Evolutionary conservation across 2,797 vertebrate species (phyloP), one percentile per base, ranked within the genome.

Genomic region (Intellagama lesueurii): DNA sequence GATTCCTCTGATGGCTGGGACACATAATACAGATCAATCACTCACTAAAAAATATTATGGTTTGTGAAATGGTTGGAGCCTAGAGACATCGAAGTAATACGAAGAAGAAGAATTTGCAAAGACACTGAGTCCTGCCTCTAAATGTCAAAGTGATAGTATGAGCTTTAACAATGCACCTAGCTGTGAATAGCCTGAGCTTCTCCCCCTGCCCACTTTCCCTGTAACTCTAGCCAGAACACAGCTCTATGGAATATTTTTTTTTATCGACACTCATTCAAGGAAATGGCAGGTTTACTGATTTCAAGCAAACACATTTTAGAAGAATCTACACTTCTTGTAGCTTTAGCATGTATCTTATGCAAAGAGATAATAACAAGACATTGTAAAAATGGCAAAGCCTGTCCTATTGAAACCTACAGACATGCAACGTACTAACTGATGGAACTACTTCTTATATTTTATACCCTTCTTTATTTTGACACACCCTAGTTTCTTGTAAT

Each of bases 1-100:
- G 98, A 98, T 98, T 97, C 97, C 97, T 98, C 98, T 98, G 98
- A 99, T 98, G 98, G 97, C 98, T 97, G 95, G 95, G 98, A 98
- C 97, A 98, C 96, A 98, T 97, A 98, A 98, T 98, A 98, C 97
- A 97, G 97, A 98, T 97, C 96, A 97, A 96, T 98, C 97, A 97
- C 95, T 97, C 96, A 96, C 95, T 97, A 96, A 96, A 97, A 97
- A 97, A 97, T 97, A 96, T 96, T 97, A 97, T 96, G 96, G 97
- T 96, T 97, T 96, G 96, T 97, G 96, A 97, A 97, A 97, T 81
- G 93, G 96, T 96, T 96, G 95, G 94, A 97, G 97, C 95, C 96
- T 89, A 92, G 95, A 96, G 96, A 96, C 95, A 94, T 95, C 90
- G 85, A 93, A 92, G 96, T 96, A 97, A 97, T 92, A 95, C 60